Evolutionary conservation across 2,113 vertebrate genomes (phyloP).

Genomic region (Neodontobutis hainanensis): DNA sequence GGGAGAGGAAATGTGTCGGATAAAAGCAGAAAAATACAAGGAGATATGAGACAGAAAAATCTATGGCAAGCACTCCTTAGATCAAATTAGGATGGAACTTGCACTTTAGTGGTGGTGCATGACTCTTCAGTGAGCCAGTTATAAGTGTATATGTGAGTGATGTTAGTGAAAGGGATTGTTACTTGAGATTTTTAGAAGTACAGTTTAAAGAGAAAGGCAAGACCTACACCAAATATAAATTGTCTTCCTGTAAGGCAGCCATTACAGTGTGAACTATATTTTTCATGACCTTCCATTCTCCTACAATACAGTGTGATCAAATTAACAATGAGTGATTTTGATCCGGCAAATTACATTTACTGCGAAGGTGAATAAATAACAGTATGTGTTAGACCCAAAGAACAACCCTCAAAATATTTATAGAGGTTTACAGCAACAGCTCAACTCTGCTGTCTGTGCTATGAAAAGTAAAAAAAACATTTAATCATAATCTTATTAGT

Average conservation of each 20-base stretch:
- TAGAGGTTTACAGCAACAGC: too few relatives aligned
- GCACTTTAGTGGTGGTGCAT: conserved; percentile 3
- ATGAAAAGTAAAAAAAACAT: too few relatives aligned
- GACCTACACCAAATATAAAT: not conserved
- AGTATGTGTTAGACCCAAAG: too few relatives aligned
- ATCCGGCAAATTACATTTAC: not conserved
- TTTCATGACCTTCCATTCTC: too few relatives aligned
- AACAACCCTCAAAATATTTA: too few relatives aligned
- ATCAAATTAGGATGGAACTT: conserved; percentile 16
- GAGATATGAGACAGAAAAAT: conserved; percentile 8
- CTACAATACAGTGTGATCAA: not conserved
- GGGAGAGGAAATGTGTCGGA: not conserved
- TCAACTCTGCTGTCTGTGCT: too few relatives aligned
- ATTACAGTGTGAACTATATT: too few relatives aligned
- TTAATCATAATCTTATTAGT: too few relatives aligned
- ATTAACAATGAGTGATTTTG: not conserved
- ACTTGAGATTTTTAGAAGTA: conserved; percentile 1
- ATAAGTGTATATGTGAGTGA: not conserved
- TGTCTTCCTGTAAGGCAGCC: too few relatives aligned
- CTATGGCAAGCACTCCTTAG: conserved; percentile 8
- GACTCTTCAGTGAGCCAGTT: conserved; percentile 1
- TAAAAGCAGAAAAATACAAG: conserved; percentile 9
- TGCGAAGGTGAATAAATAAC: not conserved
- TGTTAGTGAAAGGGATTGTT: conserved; percentile 21
- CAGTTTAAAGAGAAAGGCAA: not conserved